phyloP scores from a whole-genome alignment of 1,140 invertebrate species.

The Bombus consobrinus region DNA sequence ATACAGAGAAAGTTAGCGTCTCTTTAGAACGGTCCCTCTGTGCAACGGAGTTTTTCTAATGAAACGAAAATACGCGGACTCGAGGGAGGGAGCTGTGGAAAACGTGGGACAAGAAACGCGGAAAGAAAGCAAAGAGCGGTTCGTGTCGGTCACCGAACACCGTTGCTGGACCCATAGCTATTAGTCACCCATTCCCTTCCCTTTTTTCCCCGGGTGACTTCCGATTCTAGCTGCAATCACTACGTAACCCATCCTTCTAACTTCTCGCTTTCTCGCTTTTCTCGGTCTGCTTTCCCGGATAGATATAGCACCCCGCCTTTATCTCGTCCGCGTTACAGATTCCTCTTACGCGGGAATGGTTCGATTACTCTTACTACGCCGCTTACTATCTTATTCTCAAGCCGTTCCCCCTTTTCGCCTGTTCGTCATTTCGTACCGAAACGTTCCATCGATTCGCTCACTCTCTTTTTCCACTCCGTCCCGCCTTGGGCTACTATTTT shows the following conservation, averaged over 20 bases:
- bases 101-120: constrained; percentile 47
- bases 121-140: constrained; percentile 63
- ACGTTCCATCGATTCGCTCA: constrained; percentile 48
- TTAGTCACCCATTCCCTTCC: constrained; percentile 67
- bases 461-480: background rate
- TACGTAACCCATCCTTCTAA: constrained; percentile 54
- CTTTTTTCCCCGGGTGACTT: constrained; percentile 40
- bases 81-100: background rate
- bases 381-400: constrained; percentile 70
- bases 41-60: background rate
- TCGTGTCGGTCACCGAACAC: constrained; percentile 64
- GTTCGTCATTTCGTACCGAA: constrained; percentile 66
- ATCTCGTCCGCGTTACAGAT: constrained; percentile 69
- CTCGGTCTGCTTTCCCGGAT: constrained; percentile 20
- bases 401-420: constrained; percentile 56
- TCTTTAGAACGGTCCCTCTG: background rate
- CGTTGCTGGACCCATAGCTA: constrained; percentile 63
- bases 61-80: background rate
- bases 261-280: constrained; percentile 21
- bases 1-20: background rate
- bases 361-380: constrained; percentile 72
- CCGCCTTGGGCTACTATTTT: constrained; percentile 33
- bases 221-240: constrained; percentile 70
- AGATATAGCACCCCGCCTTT: constrained; percentile 70
- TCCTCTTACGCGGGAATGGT: constrained; percentile 60